phyloP scores from a whole-genome alignment of 2,888 invertebrate species.

The Peribatodes rhomboidaria region DNA sequence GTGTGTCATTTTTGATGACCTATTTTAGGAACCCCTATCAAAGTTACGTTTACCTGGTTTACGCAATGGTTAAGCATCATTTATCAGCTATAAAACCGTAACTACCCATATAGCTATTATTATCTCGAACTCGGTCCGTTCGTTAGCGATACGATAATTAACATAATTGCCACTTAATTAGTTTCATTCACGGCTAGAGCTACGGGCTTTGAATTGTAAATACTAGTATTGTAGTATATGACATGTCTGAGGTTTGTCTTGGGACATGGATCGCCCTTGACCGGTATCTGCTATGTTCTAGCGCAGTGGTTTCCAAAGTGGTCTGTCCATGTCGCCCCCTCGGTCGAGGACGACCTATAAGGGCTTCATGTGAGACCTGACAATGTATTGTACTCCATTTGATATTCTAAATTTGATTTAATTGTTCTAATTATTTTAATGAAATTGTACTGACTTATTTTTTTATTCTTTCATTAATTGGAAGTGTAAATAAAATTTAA shows the following conservation, averaged over 20 bases:
- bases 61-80: not conserved
- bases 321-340: no score
- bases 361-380: no score
- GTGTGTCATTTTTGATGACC: no score
- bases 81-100: conserved; percentile 1
- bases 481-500: no score
- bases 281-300: conserved; percentile 15
- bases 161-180: conserved; percentile 35
- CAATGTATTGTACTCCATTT: no score
- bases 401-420: no score
- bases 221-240: conserved; percentile 15
- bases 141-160: conserved; percentile 19
- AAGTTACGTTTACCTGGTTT: not conserved
- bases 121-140: conserved; percentile 40
- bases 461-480: no score
- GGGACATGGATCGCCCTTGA: not conserved
- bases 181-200: conserved; percentile 39
- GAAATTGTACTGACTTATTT: no score
- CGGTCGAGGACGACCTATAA: no score
- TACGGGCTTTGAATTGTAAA: conserved; percentile 25
- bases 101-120: conserved; percentile 8
- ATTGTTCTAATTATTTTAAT: no score
- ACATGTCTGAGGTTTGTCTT: conserved; percentile 20
- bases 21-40: not conserved
- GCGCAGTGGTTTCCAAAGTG: no score